These are phyloP conservation scores for Stratiomys singularior DNA, from an alignment of 2,888 invertebrate genomes.

Conservation along the genomic window DNA sequence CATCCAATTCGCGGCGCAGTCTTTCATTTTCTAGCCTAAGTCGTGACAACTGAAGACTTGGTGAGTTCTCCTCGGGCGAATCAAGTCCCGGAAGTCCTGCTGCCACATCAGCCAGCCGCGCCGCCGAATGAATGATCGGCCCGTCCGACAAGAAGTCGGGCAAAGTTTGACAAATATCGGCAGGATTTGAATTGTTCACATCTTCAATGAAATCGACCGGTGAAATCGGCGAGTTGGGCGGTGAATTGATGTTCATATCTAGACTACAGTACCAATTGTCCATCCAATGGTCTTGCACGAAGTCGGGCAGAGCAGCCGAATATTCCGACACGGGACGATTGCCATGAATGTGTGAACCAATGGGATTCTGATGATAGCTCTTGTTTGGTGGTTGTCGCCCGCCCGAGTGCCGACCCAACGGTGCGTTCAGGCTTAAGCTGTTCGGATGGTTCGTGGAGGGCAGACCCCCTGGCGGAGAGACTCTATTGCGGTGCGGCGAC, in stretches of 20 bases:
- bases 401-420: background rate
- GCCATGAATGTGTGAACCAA: slow-evolving; percentile 49
- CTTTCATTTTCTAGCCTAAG: slow-evolving; percentile 63
- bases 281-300: slow-evolving; percentile 89
- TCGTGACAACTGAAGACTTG: slow-evolving; percentile 58
- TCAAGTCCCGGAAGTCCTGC: slow-evolving; percentile 62
- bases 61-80: slow-evolving; percentile 62
- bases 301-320: slow-evolving; percentile 76
- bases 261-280: slow-evolving; percentile 70
- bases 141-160: slow-evolving; percentile 80
- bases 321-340: slow-evolving; percentile 54
- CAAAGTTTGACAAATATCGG: slow-evolving; percentile 66
- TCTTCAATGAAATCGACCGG: slow-evolving; percentile 59
- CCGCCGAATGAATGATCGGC: slow-evolving; percentile 67
- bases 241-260: slow-evolving; percentile 61
- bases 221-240: slow-evolving; percentile 59
- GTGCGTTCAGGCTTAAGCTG: background rate
- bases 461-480: slow-evolving; percentile 32
- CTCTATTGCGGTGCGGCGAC: slow-evolving; percentile 47
- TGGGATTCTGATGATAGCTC: slow-evolving; percentile 42
- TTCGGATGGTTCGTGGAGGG: slow-evolving; percentile 1
- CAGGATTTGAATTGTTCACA: slow-evolving; percentile 49
- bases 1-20: slow-evolving; percentile 69
- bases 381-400: slow-evolving; percentile 1
- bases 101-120: slow-evolving; percentile 63